Conservation (phyloP, 2,113 vertebrate species). For the Motacilla alba region DNA sequence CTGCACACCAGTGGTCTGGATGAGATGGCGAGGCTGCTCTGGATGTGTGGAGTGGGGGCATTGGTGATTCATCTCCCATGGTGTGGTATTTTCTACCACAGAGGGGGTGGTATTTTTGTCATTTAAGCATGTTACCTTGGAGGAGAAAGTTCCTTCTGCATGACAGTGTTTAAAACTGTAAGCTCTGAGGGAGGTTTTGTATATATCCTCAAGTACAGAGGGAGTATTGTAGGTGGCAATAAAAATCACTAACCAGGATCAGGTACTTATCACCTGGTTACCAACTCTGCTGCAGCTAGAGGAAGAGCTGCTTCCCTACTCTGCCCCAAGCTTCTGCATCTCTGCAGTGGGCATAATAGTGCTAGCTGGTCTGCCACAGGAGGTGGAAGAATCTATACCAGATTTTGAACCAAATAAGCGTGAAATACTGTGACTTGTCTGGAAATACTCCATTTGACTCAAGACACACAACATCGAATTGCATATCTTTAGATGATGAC, state of each 20-base stretch:
- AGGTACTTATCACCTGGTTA: neutral
- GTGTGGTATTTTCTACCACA: neutral
- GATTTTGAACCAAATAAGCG: neutral
- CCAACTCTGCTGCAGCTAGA: neutral
- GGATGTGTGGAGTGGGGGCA: neutral
- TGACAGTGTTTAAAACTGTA: neutral
- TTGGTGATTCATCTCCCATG: neutral
- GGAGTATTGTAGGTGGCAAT: neutral
- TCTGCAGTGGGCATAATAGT: neutral
- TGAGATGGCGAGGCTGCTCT: neutral
- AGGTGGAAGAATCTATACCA: neutral
- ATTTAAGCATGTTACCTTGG: neutral
- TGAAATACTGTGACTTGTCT: neutral
- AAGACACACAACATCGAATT: neutral
- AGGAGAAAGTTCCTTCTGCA: neutral
- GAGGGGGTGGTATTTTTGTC: neutral
- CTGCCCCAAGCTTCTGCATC: neutral
- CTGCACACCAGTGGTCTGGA: fast-evolving
- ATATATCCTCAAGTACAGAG: neutral
- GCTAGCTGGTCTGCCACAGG: neutral
- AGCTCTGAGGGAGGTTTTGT: neutral
- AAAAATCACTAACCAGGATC: neutral
- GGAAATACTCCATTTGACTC: slow-evolving; percentile 1
- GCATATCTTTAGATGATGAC: slow-evolving; percentile 8
- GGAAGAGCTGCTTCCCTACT: neutral